Evolutionary conservation across 1,140 invertebrate genomes (phyloP).

Genomic region (Cyrtorhinus lividipennis): DNA sequence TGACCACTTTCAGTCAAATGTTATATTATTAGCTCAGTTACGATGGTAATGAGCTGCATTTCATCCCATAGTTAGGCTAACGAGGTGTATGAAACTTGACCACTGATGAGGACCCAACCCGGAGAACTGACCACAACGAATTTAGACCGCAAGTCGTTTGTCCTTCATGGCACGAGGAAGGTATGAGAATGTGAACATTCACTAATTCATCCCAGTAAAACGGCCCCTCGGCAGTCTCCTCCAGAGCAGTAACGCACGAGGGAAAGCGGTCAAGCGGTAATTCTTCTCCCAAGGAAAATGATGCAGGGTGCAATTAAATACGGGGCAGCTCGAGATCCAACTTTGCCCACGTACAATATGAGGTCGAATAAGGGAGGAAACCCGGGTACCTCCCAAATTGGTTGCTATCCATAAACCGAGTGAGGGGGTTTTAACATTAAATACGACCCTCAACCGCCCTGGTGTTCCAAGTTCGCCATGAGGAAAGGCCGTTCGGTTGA

Average conservation of each 20-base stretch:
- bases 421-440: not conserved
- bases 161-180: not conserved
- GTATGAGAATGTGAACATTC: not conserved
- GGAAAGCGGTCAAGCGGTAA: not conserved
- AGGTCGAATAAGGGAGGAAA: not conserved
- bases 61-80: no score
- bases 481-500: no score
- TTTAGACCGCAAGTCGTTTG: not conserved
- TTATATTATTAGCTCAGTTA: no score
- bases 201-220: not conserved
- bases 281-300: not conserved
- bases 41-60: no score
- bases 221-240: no score
- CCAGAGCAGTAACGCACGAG: no score
- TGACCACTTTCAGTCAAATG: no score
- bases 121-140: not conserved
- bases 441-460: not conserved
- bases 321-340: not conserved
- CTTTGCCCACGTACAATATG: not conserved
- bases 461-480: not conserved
- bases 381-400: not conserved
- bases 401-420: not conserved
- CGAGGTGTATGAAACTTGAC: not conserved
- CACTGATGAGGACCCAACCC: not conserved
- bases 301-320: not conserved